Base-by-base conservation (phyloP, 2,888 invertebrate genomes). In the Drosophila prostipennis region DNA sequence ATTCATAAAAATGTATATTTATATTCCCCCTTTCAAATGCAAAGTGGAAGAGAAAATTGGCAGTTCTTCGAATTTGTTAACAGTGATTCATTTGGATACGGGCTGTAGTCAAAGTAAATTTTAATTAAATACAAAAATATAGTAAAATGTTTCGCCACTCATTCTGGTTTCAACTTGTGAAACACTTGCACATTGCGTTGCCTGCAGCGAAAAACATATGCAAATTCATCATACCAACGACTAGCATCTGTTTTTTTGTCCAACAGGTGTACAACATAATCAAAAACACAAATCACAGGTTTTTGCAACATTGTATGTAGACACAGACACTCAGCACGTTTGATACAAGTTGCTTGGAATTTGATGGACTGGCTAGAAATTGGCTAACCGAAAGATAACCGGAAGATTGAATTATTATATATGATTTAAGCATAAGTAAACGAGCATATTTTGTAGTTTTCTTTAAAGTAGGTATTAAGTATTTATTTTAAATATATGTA, bases 211-310 rank as follows among this genome's bases (percentile, higher is more conserved):
- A 34, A 46, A 55, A 55, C 46, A 56, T 61, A 61, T 61, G 60
- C 60, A 56, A 56, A 61, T 46, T 56, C 60, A 61, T 61, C 56
- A 46, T 13, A 19, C 13, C 26, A 61, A 16, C 46, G 60, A 61
- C 46, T 29, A 46, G 29, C 60, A 46, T 56, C 46, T 45, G 60
- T 23, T 61, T 61, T 26, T 26, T 61, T 34, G 61, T 57, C 13
- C 23, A 61, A 61, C 61, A 61, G 61, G 58, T 61, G 61, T 61
- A 40, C 57, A 57, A 57, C 61, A 61, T 57, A 40, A 61, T 61
- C 64, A 43, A 13, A 55, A 16, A 55, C 67, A 61, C 40, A 48
- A 49, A 67, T 63, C 60, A 46, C 46, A 14, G 23, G 56, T 46
- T 61, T 56, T 61, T 39, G 57, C 56, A 37, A 42, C 57, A 34